phyloP scores from a whole-genome alignment of 1,140 invertebrate genomes.

The Antheraea mylitta region DNA sequence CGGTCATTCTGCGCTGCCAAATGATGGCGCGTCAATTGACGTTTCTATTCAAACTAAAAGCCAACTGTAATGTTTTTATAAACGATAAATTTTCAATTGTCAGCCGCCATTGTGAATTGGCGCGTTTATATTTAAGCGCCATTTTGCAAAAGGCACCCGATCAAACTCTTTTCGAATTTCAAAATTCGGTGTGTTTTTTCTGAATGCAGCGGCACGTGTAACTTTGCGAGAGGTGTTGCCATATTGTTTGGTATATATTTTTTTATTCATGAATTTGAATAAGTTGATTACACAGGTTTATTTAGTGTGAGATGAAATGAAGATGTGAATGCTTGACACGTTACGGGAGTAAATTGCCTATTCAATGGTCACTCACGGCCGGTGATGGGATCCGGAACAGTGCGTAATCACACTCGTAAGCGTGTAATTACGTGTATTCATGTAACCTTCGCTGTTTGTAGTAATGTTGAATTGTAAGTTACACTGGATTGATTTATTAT shows the following conservation, averaged over 20 bases:
- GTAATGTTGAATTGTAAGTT: slow-evolving; percentile 19
- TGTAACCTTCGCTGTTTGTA: slow-evolving; percentile 11
- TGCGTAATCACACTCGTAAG: slow-evolving; percentile 31
- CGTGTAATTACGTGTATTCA: slow-evolving; percentile 46
- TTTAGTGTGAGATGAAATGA: slow-evolving; percentile 27
- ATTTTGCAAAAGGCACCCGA: slow-evolving; percentile 12
- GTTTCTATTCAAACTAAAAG: slow-evolving; percentile 53
- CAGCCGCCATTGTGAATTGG: slow-evolving; percentile 51
- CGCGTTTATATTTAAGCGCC: slow-evolving; percentile 34
- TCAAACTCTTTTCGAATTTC: background rate
- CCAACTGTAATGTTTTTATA: slow-evolving; percentile 62
- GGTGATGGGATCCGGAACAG: slow-evolving; percentile 25
- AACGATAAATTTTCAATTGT: slow-evolving; percentile 69
- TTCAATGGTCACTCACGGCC: slow-evolving; percentile 26
- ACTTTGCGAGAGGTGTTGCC: slow-evolving; percentile 1
- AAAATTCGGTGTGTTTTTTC: background rate
- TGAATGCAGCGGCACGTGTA: background rate
- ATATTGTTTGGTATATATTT: slow-evolving; percentile 20
- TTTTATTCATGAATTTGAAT: slow-evolving; percentile 15
- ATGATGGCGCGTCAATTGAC: slow-evolving; percentile 47
- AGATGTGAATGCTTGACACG: slow-evolving; percentile 20
- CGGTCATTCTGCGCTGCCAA: background rate
- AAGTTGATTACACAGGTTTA: slow-evolving; percentile 29
- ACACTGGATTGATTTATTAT: background rate
- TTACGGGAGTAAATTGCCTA: slow-evolving; percentile 40